Base-by-base conservation (phyloP, 1,140 invertebrate genomes). In the Meloidogyne exigua region DNA sequence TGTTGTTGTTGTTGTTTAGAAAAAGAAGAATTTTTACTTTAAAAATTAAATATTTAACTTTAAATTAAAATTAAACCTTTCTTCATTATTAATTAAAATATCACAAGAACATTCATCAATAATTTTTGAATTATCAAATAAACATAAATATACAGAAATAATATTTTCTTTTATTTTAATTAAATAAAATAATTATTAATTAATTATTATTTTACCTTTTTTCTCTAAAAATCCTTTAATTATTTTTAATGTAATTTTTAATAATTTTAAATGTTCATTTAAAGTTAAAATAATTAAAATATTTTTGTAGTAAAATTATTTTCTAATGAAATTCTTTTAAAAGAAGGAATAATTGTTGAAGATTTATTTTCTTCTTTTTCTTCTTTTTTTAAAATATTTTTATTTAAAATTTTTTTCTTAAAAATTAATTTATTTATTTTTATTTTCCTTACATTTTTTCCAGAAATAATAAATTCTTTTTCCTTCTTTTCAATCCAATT, bases 401-500 rank as follows among this genome's bases (percentile, higher is more conserved):
- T 65, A 79, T 81, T 32, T 80, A 64, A 32, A 32, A 32, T 32
- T 69, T 21, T 18, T 28, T 25, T 32, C 25, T n/a, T 15, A 23
- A 0, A 68, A 9, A 21, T 82, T 18, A 32, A 39, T 32, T 32
- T 32, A 32, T 3, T 3, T 32, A 32, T 3, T 32, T 32, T 32
- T 3, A 32, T 32, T 32, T 3, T 32, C 7, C 28, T 32, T 32
- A 32, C 28, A 28, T 66, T 15, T 68, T 26, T 23, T 36, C 36
- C 25, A 36, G 32, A 36, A 28, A 67, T 25, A 21, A 75, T 32
- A n/a, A 42, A 32, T 32, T 42, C n/a, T 70, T 76, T 25, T 72
- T 73, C 25, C 72, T 77, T 49, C 76, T 79, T 68, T 62, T 79
- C 75, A 72, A 80, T 26, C 65, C 78, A 75, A 65, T 81, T 75